phyloP scores from a whole-genome alignment of 1,140 invertebrate genomes.

The Steinernema khuongi region DNA sequence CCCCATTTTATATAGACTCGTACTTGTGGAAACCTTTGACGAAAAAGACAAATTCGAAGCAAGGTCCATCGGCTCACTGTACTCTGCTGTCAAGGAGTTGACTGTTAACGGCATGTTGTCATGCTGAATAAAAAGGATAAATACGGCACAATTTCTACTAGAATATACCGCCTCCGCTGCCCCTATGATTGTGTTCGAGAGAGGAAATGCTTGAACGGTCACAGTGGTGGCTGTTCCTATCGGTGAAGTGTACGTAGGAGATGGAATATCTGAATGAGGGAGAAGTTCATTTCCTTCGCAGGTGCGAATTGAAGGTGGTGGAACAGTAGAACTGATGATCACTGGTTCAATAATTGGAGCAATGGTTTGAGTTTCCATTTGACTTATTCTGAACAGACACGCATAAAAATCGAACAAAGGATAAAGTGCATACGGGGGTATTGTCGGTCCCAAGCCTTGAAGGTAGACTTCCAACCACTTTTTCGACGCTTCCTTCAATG shows the following conservation, averaged over 20 bases:
- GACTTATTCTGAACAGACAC: slow-evolving; percentile 43
- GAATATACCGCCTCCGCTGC: slow-evolving; percentile 26
- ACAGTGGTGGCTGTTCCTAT: slow-evolving; percentile 50
- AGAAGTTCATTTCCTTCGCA: slow-evolving; percentile 44
- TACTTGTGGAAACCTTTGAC: slow-evolving; percentile 3
- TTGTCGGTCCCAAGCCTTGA: slow-evolving; percentile 38
- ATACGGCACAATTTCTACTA: background rate
- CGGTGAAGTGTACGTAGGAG: slow-evolving; percentile 47
- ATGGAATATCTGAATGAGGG: slow-evolving; percentile 21
- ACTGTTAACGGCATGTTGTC: slow-evolving; percentile 35
- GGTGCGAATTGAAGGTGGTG: slow-evolving; percentile 46
- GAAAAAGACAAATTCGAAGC: background rate
- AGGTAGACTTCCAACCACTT: slow-evolving; percentile 43
- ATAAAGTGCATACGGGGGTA: slow-evolving; percentile 46
- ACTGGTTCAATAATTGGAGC: slow-evolving; percentile 36
- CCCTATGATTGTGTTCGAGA: slow-evolving; percentile 37
- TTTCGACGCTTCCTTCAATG: slow-evolving; percentile 37
- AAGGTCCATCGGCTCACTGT: slow-evolving; percentile 41
- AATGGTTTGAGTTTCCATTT: slow-evolving; percentile 44
- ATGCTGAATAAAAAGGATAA: background rate
- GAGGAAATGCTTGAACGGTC: slow-evolving; percentile 45
- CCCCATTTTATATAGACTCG: too few relatives aligned
- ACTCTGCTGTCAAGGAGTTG: slow-evolving; percentile 41
- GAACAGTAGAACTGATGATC: slow-evolving; percentile 19
- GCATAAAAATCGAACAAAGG: slow-evolving; percentile 20